Conservation (phyloP, 2,888 invertebrate species). For the Xanthorhoe designata region DNA sequence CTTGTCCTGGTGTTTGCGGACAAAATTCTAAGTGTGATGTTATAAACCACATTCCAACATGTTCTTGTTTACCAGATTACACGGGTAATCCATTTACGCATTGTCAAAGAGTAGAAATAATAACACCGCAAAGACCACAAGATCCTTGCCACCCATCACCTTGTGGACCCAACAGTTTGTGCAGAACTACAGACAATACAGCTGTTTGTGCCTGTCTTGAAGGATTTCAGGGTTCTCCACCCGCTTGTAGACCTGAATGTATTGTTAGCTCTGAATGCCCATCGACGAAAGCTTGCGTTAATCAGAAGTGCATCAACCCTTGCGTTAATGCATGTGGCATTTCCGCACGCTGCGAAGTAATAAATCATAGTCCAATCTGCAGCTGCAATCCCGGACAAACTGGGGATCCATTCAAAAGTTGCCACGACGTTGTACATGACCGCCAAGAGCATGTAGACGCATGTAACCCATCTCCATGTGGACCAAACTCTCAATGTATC, state of each 20-base stretch:
- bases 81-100: slow-evolving; percentile 90
- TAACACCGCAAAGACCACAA: slow-evolving; percentile 57
- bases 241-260: slow-evolving; percentile 93
- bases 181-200: slow-evolving; percentile 90
- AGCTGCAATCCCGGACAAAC: slow-evolving; percentile 91
- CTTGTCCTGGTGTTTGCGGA: slow-evolving; percentile 91
- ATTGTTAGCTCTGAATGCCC: slow-evolving; percentile 93
- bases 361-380: slow-evolving; percentile 95
- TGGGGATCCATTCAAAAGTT: slow-evolving; percentile 93
- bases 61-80: slow-evolving; percentile 88
- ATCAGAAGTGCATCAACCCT: slow-evolving; percentile 93
- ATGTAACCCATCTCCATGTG: slow-evolving; percentile 92
- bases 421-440: slow-evolving; percentile 81
- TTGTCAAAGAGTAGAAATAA: slow-evolving; percentile 71
- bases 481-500: slow-evolving; percentile 91
- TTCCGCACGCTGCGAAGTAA: slow-evolving; percentile 91
- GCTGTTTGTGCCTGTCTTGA: slow-evolving; percentile 92
- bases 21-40: slow-evolving; percentile 90
- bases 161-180: slow-evolving; percentile 92
- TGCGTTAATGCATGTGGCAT: slow-evolving; percentile 93
- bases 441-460: slow-evolving; percentile 79
- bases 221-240: slow-evolving; percentile 92
- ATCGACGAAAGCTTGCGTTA: slow-evolving; percentile 92
- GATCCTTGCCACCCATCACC: slow-evolving; percentile 92
- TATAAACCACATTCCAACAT: slow-evolving; percentile 90